Evolutionary conservation across 2,888 invertebrate genomes (phyloP).

Genomic region (Escarpia spicata): DNA sequence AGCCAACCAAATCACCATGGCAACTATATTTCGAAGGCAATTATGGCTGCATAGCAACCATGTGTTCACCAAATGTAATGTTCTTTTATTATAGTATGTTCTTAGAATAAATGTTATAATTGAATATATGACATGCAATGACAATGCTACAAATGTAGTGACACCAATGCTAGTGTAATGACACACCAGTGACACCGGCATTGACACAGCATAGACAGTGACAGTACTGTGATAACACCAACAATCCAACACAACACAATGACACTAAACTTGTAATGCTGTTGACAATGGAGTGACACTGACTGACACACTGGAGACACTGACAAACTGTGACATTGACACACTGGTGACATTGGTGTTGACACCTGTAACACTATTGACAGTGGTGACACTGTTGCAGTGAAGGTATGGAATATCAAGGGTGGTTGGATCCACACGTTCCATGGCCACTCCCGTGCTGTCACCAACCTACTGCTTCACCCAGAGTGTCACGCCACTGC

Average conservation of each 20-base stretch:
- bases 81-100: background rate
- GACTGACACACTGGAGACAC: background rate
- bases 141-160: background rate
- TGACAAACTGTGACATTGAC: background rate
- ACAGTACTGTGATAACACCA: background rate
- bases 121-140: background rate
- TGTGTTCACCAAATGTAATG: background rate
- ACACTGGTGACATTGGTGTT: background rate
- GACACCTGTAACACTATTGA: background rate
- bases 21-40: too few relatives aligned
- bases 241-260: background rate
- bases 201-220: background rate
- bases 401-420: conserved; percentile 62
- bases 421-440: conserved; percentile 63
- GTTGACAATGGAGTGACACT: background rate
- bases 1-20: too few relatives aligned
- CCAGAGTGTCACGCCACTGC: conserved; percentile 57
- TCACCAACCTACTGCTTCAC: conserved; percentile 59
- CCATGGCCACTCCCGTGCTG: conserved; percentile 62
- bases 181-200: background rate
- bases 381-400: conserved; percentile 43
- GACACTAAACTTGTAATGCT: background rate
- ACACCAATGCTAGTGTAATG: background rate
- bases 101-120: background rate
- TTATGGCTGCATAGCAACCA: background rate